These are phyloP conservation scores for Dendrophyllia cribrosa DNA, from an alignment of 64 coral and sea anemone genomes.

Conservation along the genomic window DNA sequence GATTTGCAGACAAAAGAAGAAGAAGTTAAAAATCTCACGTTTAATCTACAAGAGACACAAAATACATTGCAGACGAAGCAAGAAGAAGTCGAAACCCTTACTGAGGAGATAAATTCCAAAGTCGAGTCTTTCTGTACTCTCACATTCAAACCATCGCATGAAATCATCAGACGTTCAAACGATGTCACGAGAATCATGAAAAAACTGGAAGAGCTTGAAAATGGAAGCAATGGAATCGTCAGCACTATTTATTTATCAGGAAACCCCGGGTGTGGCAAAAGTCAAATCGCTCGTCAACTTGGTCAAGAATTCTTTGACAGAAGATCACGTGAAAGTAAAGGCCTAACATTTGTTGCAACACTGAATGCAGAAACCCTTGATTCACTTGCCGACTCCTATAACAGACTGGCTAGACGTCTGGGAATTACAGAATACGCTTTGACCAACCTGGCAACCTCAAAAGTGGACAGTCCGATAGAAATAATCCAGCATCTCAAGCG, in stretches of 20 bases:
- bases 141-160: not conserved
- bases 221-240: not conserved
- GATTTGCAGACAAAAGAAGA: not conserved
- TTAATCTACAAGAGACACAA: not conserved
- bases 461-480: not conserved
- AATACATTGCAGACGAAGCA: not conserved
- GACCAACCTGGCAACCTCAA: not conserved
- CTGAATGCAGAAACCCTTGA: slow-evolving; percentile 12
- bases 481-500: not conserved
- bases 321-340: not conserved
- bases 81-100: not conserved
- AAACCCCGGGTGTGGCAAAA: not conserved
- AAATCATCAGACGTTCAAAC: not conserved
- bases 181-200: not conserved
- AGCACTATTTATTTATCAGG: slow-evolving; percentile 13
- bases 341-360: not conserved
- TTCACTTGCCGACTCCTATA: slow-evolving; percentile 20
- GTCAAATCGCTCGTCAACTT: not conserved
- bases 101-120: not conserved
- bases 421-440: not conserved
- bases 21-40: not conserved
- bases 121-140: slow-evolving; percentile 3
- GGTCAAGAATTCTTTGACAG: not conserved
- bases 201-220: not conserved
- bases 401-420: not conserved